phyloP scores from a whole-genome alignment of 2,797 vertebrate species.

The Acrossocheilus wenchowensis region DNA sequence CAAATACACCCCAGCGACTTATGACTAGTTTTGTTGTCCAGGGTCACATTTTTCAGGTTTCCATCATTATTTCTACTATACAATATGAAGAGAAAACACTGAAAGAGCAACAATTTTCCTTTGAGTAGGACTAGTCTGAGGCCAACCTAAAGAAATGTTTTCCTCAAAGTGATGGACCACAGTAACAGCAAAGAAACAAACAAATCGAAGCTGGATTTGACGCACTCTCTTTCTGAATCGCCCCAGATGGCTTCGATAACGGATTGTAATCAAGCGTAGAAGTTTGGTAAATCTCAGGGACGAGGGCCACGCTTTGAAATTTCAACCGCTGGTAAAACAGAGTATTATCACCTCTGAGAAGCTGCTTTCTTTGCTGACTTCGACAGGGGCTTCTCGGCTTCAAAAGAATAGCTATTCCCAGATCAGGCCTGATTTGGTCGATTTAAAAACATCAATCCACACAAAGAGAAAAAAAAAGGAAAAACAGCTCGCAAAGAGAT shows the following conservation, averaged over 20 bases:
- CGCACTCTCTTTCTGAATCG: conserved; percentile 69
- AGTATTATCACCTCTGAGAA: conserved; percentile 78
- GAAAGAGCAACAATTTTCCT: neutral
- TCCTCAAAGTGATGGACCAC: conserved; percentile 71
- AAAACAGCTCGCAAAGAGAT: conserved; percentile 52
- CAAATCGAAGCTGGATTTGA: conserved; percentile 78
- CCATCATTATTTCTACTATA: neutral
- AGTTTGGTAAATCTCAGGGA: conserved; percentile 53
- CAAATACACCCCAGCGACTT: neutral
- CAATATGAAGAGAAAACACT: neutral
- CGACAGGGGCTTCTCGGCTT: conserved; percentile 77
- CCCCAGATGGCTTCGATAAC: conserved; percentile 70
- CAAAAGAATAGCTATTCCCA: conserved; percentile 78
- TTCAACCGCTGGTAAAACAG: conserved; percentile 72
- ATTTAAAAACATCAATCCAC: conserved; percentile 77
- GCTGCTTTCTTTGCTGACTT: conserved; percentile 72
- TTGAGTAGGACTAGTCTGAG: neutral
- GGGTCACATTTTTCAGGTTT: neutral
- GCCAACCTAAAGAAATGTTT: conserved; percentile 29
- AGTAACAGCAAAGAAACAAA: conserved; percentile 76
- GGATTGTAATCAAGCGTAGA: conserved; percentile 76
- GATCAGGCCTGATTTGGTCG: conserved; percentile 76
- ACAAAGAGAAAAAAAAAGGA: conserved; percentile 39
- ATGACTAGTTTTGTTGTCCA: neutral
- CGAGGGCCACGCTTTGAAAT: conserved; percentile 68